These are phyloP conservation scores for Metellina segmentata DNA, from an alignment of 2,888 invertebrate species.

Conservation along the genomic window DNA sequence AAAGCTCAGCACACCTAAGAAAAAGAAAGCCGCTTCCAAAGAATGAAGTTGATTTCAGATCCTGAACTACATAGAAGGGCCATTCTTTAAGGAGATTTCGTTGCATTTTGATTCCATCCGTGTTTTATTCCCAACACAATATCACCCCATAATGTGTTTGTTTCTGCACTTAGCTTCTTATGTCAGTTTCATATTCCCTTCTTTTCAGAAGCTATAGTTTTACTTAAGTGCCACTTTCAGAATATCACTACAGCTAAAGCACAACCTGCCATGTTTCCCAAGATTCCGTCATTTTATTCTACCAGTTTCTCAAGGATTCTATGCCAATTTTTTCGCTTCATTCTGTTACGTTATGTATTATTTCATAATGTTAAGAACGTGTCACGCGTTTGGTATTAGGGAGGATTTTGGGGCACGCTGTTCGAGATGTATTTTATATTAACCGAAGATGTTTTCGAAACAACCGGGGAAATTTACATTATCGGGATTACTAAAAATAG, in stretches of 20 bases:
- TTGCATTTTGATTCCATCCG: background rate
- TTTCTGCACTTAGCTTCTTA: background rate
- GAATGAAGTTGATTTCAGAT: background rate
- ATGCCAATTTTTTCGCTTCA: constrained; percentile 13
- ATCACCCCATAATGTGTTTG: too few species aligned
- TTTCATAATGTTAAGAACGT: constrained; percentile 16
- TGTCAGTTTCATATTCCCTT: background rate
- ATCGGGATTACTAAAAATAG: too few species aligned
- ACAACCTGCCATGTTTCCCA: background rate
- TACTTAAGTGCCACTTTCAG: constrained; percentile 7
- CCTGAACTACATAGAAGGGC: background rate
- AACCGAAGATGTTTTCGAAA: background rate
- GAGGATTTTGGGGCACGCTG: background rate
- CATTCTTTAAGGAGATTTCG: constrained; percentile 10
- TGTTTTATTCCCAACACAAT: constrained; percentile 1
- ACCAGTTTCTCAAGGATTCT: background rate
- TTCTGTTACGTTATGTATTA: constrained; percentile 32
- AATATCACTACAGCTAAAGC: background rate
- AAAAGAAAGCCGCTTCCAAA: background rate
- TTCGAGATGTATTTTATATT: constrained; percentile 8
- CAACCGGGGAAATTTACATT: background rate
- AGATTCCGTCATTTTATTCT: constrained; percentile 8
- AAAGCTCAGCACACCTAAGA: background rate
- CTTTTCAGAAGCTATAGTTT: background rate
- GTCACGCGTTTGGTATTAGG: constrained; percentile 12